Percentiles rank a stretch among this genome's conserved stretches.
phyloP scores from a whole-genome alignment of 2,888 invertebrate species.

The Meiosimyza decipiens region DNA sequence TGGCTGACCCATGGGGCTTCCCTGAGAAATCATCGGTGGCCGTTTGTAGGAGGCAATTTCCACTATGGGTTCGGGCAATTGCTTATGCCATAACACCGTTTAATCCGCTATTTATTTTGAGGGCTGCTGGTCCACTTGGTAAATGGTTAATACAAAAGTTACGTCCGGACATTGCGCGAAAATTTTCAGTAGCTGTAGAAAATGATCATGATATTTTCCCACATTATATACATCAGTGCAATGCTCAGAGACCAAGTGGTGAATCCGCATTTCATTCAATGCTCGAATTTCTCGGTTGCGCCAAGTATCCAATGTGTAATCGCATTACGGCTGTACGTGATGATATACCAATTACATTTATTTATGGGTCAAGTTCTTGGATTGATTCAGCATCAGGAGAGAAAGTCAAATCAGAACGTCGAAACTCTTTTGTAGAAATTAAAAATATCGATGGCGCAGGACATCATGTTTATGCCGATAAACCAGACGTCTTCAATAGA shows the following conservation, averaged over 20 bases:
- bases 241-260: conserved; percentile 82
- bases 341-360: conserved; percentile 81
- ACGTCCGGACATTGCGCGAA: conserved; percentile 83
- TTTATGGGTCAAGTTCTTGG: conserved; percentile 93
- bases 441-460: conserved; percentile 86
- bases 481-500: conserved; percentile 82
- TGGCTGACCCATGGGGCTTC: conserved; percentile 90
- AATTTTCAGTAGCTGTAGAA: conserved; percentile 75
- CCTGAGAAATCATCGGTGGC: conserved; percentile 72
- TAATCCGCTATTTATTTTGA: conserved; percentile 87
- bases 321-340: conserved; percentile 75
- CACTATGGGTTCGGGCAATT: conserved; percentile 82
- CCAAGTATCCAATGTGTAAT: conserved; percentile 87
- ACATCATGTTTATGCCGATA: conserved; percentile 92
- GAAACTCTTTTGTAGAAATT: conserved; percentile 76
- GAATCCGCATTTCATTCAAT: conserved; percentile 76
- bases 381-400: conserved; percentile 84
- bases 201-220: conserved; percentile 74
- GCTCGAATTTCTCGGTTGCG: conserved; percentile 89
- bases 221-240: conserved; percentile 93
- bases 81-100: conserved; percentile 80
- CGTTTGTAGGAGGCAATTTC: conserved; percentile 67
- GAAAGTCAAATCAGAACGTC: conserved; percentile 75
- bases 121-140: conserved; percentile 77
- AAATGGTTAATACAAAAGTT: conserved; percentile 80